Conservation (phyloP, 35 echinoderm and acorn worm species). For the Nesometra sesokonis region DNA sequence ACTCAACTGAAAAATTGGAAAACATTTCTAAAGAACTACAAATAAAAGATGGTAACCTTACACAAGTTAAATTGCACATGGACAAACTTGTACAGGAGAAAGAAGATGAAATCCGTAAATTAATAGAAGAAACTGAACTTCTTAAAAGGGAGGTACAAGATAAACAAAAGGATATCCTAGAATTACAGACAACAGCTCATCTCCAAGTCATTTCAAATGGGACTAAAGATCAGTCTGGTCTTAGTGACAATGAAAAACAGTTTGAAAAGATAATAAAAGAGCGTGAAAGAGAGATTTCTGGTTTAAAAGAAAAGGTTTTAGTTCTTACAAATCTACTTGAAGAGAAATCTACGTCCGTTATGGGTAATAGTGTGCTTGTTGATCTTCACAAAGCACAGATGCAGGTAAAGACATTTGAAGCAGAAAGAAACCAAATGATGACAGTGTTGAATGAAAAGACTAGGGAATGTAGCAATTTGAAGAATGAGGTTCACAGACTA, state of each 20-base stretch:
- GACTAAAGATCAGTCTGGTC: constrained; percentile 21
- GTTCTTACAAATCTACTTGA: constrained; percentile 41
- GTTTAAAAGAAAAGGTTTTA: constrained; percentile 58
- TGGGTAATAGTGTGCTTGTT: constrained; percentile 62
- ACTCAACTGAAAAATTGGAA: background rate
- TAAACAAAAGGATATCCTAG: background rate
- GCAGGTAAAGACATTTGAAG: constrained; percentile 72
- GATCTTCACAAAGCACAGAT: constrained; percentile 83
- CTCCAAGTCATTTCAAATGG: background rate
- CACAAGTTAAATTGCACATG: background rate
- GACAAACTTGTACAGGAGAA: constrained; percentile 10
- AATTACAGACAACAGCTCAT: background rate
- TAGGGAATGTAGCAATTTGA: constrained; percentile 86
- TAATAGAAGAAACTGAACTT: background rate
- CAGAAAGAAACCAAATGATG: constrained; percentile 94
- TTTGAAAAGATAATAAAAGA: constrained; percentile 81
- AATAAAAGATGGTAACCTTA: background rate
- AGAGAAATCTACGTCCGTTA: constrained; percentile 52
- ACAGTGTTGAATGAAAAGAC: constrained; percentile 92
- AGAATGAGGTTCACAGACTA: constrained; percentile 91
- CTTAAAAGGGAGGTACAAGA: constrained; percentile 3
- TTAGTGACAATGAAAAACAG: constrained; percentile 92
- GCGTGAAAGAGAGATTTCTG: constrained; percentile 56
- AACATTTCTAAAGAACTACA: background rate
- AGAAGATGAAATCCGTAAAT: background rate